Base-by-base conservation (phyloP, 2,113 vertebrate genomes). In the Cyanoliseus patagonus region DNA sequence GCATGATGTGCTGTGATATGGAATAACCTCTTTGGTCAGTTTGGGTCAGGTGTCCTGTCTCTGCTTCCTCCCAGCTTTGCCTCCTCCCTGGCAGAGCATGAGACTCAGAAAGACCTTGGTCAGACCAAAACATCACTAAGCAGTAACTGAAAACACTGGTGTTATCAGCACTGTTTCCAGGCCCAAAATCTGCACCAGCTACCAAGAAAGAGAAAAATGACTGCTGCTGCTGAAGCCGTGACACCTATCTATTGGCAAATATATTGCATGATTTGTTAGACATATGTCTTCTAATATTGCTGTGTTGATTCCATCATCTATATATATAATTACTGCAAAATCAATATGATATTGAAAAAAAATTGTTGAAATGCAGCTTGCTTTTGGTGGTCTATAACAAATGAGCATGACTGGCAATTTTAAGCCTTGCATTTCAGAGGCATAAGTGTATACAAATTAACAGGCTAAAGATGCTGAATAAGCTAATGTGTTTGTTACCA, bases 281-380 rank as follows among this genome's bases (percentile, higher is more conserved):
- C 57, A 37, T 37, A 62, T 5, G 6, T 85, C 78, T 92, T 88
- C 78, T 33, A 80, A 27, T 69, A 62, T 20, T 35, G 57, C 18
- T 86, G 16, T 10, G 9, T 53, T 91, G 27, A 41, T 61, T 89
- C 51, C 41, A 41, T 89, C 88, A 85, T 51, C 35, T 41, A 10
- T 31, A 47, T 83, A 7, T 31, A 51, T 83, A 19, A 66, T 64
- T 88, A 96, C 61, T 88, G 52, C 24, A 79, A 96, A 97, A 95
- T 96, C 87, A 91, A 91, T 90, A 67, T 1, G 2, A 67, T 53
- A 76, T 51, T 78, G 39, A 79, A 94, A 92, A 84, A 78, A 84
- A 78, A 66, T 23, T 55, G 30, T 79, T 92, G n/a, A 81, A 77
- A 93, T 70, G 18, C 41, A 91, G 39, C 13, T 83, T n/a, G 8